phyloP scores from a whole-genome alignment of 2,113 vertebrate genomes.

The Xenopus borealis region DNA sequence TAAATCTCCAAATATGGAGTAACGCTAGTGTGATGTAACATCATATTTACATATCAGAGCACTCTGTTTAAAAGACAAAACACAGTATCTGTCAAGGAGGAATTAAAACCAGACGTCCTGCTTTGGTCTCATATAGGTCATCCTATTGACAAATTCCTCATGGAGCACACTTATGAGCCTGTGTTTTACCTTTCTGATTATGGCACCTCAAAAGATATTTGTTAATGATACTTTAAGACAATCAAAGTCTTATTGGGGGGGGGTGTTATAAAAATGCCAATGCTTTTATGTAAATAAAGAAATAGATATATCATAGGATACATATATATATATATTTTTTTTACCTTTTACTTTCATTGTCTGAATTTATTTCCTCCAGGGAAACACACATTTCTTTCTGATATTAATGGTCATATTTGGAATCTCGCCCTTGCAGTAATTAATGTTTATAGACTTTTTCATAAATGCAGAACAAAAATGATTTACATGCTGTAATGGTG shows the following conservation, averaged over 20 bases:
- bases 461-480: no score
- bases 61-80: conserved; percentile 77
- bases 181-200: not conserved
- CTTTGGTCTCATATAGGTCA: conserved; percentile 58
- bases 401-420: no score
- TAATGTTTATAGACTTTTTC: no score
- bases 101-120: conserved; percentile 64
- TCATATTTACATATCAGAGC: conserved; percentile 84
- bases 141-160: conserved; percentile 46
- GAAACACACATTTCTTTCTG: no score
- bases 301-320: no score
- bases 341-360: no score
- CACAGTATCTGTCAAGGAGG: conserved; percentile 79
- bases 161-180: not conserved
- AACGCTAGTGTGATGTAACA: conserved; percentile 75
- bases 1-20: conserved; percentile 85
- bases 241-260: not conserved
- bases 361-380: no score
- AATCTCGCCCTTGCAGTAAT: no score
- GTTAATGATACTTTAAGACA: not conserved
- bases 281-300: no score
- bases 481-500: no score
- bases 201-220: not conserved
- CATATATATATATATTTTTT: no score
- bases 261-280: no score